A percentile compares a stretch with the other conserved stretches of the same genome.
Evolutionary conservation across 2,113 vertebrate species (phyloP).

Genomic region (Melanotaenia duboulayi): DNA sequence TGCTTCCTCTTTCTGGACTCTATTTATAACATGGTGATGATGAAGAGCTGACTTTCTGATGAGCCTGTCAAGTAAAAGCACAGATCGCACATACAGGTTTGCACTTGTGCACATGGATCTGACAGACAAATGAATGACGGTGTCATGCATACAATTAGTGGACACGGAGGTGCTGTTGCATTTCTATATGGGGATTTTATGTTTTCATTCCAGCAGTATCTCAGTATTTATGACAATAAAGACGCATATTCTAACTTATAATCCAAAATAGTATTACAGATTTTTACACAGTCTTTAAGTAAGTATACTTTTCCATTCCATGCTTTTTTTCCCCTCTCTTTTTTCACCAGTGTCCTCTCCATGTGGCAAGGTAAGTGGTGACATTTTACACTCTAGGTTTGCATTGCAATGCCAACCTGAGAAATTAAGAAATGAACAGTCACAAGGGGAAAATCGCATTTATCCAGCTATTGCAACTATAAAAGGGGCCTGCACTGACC

Average conservation of each 20-base stretch:
- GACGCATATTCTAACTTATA: too few species aligned
- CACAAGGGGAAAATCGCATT: too few species aligned
- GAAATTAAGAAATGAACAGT: too few species aligned
- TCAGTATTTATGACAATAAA: not conserved
- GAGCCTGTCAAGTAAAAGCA: slow-evolving; percentile 26
- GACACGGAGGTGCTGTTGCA: not conserved
- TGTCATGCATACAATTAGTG: not conserved
- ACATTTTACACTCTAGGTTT: too few species aligned
- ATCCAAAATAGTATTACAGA: too few species aligned
- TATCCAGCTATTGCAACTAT: too few species aligned
- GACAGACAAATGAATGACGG: not conserved
- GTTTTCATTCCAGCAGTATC: not conserved
- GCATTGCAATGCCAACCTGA: too few species aligned
- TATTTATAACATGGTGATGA: slow-evolving; percentile 13
- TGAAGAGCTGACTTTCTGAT: slow-evolving; percentile 30
- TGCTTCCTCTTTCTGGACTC: slow-evolving; percentile 15
- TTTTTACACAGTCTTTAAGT: not conserved
- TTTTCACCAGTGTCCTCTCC: not conserved
- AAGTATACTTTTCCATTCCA: too few species aligned
- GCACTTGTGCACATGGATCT: not conserved
- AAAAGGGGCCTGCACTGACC: too few species aligned
- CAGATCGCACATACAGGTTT: not conserved
- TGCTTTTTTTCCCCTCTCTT: too few species aligned
- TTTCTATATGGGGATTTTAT: too few species aligned
- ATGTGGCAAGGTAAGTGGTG: not conserved